These are phyloP conservation scores for Pangasius larnaudii DNA, from an alignment of 2,797 vertebrate species.

Conservation along the genomic window DNA sequence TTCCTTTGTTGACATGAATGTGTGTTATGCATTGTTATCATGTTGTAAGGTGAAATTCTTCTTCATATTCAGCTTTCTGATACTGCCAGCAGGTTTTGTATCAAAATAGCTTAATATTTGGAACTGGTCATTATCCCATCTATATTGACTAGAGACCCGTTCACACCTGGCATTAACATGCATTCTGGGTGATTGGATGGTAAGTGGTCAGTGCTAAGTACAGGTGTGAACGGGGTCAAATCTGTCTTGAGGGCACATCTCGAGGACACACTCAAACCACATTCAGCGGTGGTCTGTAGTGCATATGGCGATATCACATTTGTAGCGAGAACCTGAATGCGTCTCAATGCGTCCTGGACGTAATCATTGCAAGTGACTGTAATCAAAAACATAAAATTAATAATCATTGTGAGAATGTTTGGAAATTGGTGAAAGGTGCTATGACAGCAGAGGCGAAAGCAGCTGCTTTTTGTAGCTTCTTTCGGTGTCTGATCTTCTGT, in stretches of 20 bases:
- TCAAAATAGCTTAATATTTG: not conserved
- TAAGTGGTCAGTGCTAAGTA: not conserved
- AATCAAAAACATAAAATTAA: not conserved
- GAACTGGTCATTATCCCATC: not conserved
- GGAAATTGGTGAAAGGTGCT: not conserved
- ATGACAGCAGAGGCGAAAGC: not conserved
- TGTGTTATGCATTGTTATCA: not conserved
- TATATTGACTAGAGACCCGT: not conserved
- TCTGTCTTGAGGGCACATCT: not conserved
- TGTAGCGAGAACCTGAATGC: not conserved
- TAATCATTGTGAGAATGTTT: not conserved
- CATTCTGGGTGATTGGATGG: not conserved
- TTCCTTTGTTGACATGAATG: not conserved
- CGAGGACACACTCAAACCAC: not conserved
- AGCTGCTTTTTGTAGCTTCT: not conserved
- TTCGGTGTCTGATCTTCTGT: not conserved
- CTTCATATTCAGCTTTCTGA: not conserved
- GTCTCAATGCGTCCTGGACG: not conserved
- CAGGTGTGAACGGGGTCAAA: not conserved
- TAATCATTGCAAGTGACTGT: not conserved
- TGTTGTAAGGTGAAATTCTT: not conserved
- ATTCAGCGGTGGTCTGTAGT: not conserved
- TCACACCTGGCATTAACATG: not conserved
- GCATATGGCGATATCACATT: not conserved
- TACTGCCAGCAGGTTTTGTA: not conserved